Evolutionary conservation across 2,888 invertebrate species (phyloP).

Genomic region (Scaptodrosophila latifasciaeformis): DNA sequence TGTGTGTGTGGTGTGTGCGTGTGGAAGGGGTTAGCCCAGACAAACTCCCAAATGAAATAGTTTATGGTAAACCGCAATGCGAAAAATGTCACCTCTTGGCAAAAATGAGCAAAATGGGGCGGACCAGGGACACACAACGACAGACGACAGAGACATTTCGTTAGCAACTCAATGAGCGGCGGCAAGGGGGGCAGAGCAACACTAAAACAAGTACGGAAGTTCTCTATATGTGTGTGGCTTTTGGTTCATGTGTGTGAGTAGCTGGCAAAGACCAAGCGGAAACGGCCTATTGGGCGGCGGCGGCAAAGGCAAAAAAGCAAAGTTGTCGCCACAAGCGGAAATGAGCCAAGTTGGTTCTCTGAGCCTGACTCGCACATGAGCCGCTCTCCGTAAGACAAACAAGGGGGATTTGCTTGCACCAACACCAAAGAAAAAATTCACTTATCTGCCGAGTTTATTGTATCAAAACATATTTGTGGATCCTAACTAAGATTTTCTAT

Average conservation of each 20-base stretch:
- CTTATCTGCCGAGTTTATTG: not conserved
- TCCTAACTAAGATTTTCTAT: constrained; percentile 23
- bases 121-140: constrained; percentile 9
- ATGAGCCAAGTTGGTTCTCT: constrained; percentile 51
- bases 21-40: no score
- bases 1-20: no score
- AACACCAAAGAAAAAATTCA: constrained; percentile 1
- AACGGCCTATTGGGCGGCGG: constrained; percentile 55
- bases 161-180: not conserved
- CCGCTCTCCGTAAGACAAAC: constrained; percentile 23
- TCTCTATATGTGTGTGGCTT: constrained; percentile 43
- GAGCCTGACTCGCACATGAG: constrained; percentile 50
- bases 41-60: constrained; percentile 65
- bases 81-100: constrained; percentile 74
- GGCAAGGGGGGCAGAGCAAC: not conserved
- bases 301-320: no score
- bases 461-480: constrained; percentile 6
- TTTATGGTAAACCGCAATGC: constrained; percentile 75
- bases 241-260: constrained; percentile 17
- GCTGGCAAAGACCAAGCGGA: constrained; percentile 54
- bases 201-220: constrained; percentile 57
- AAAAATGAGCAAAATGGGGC: constrained; percentile 52
- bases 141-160: constrained; percentile 17
- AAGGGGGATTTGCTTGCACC: constrained; percentile 17
- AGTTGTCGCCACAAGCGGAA: constrained; percentile 61